Conservation (phyloP, 1,140 invertebrate species). For the Lysiphlebus fabarum region DNA sequence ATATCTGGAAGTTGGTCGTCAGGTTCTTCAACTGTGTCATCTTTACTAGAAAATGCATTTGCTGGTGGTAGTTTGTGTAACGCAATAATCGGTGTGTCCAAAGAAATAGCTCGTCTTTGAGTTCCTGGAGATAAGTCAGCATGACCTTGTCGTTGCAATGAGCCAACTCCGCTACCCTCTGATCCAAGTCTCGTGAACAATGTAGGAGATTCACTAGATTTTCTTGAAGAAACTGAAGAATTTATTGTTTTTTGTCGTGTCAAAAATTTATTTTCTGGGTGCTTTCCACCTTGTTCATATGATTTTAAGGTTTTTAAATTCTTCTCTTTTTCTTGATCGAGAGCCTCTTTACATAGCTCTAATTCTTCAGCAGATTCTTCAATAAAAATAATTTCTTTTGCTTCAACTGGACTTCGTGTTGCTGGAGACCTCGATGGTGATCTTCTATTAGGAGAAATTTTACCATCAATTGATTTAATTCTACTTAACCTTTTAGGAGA, state of each 20-base stretch:
- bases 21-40: constrained; percentile 75
- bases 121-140: constrained; percentile 70
- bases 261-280: constrained; percentile 25
- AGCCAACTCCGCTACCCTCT: constrained; percentile 72
- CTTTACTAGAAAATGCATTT: constrained; percentile 82
- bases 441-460: constrained; percentile 20
- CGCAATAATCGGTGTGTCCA: constrained; percentile 78
- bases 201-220: constrained; percentile 70
- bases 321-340: constrained; percentile 8
- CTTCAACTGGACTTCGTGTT: constrained; percentile 16
- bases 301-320: not conserved
- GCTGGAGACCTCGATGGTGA: constrained; percentile 18
- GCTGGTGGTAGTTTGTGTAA: constrained; percentile 73
- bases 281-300: constrained; percentile 1
- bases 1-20: constrained; percentile 54
- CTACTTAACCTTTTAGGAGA: constrained; percentile 43
- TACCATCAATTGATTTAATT: constrained; percentile 30
- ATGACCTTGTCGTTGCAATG: constrained; percentile 66
- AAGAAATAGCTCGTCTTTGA: constrained; percentile 73
- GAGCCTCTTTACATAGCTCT: not conserved
- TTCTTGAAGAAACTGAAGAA: constrained; percentile 61
- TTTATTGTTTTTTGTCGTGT: constrained; percentile 45
- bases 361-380: constrained; percentile 13
- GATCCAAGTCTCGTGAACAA: constrained; percentile 78
- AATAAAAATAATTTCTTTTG: constrained; percentile 1